Base-by-base conservation (phyloP, 2,113 vertebrate species). In the Prietella phreatophila region DNA sequence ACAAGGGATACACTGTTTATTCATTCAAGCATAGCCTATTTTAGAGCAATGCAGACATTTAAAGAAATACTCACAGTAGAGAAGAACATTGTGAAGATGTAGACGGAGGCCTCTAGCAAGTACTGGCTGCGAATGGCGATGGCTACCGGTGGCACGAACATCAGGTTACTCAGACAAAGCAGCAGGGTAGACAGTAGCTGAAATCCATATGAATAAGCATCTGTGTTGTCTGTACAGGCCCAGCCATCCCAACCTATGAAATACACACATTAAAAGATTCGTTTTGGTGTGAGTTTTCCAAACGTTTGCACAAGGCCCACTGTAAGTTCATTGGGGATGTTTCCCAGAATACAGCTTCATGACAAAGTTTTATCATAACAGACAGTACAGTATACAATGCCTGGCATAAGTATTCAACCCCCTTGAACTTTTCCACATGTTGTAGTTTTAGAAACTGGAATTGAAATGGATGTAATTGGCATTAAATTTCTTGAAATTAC, bases 71-170 rank as follows among this genome's bases (percentile, higher is more conserved):
- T 95, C 92, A 99, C 98, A 6, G 98, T 99, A 85, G 98, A 99
- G 93, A 99, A 99, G 95, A 99, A 99, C 98, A 99, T 99, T 90
- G 98, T 99, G 94, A 99, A 99, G 90, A 98, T 96, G 92, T 99
- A 99, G 92, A 99, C 96, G 0, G 98, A 97, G 2, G 98, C 98
- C 93, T 99, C 98, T 85, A 99, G 94, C 83, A 99, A 96, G 81
- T 97, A 99, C 88, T 97, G 95, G 92, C 97, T 97, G 73, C 97
- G 96, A 82, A 99, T 93, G 17, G 98, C 98, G 5, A 99, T 96
- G 94, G 96, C 96, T 92, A 99, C 97, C 0, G 98, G 98, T 0
- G 98, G 98, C 80, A 99, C 94, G 1, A 99, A 99, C 98, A 99
- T 99, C 91, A 99, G 95, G 90, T 99, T 99, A 92, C 98, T 99